Evolutionary conservation across 2,888 invertebrate species (phyloP).

Genomic region (Eupithecia subumbrata): DNA sequence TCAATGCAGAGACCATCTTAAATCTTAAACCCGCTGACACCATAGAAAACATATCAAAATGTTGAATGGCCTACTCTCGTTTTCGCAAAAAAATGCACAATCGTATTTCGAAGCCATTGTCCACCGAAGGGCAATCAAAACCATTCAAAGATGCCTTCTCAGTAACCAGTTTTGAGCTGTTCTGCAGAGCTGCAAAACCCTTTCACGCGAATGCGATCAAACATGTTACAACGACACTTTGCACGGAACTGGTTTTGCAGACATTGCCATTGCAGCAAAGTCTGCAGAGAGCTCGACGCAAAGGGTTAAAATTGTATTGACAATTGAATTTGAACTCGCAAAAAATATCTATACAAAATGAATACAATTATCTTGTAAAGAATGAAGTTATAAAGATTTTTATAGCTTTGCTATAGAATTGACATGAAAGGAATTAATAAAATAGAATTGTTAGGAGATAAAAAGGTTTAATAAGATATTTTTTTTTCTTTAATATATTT

Average conservation of each 20-base stretch:
- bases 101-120: background rate
- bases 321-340: constrained; percentile 48
- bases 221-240: background rate
- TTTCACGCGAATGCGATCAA: background rate
- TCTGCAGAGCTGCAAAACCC: constrained; percentile 9
- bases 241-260: constrained; percentile 12
- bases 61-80: background rate
- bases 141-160: background rate
- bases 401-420: background rate
- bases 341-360: constrained; percentile 18
- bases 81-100: background rate
- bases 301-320: constrained; percentile 46
- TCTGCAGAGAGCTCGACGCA: constrained; percentile 53
- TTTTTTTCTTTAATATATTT: background rate
- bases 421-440: background rate
- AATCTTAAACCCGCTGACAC: background rate
- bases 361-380: background rate
- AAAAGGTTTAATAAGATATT: background rate
- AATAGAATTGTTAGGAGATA: background rate
- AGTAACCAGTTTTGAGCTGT: background rate
- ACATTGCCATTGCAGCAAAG: constrained; percentile 3
- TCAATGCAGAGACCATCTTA: too few relatives aligned
- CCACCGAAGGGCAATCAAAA: background rate
- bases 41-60: background rate
- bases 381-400: background rate